Percentiles rank a stretch among this genome's conserved stretches.
phyloP scores from a whole-genome alignment of 2,888 invertebrate genomes.

The Polia nebulosa region DNA sequence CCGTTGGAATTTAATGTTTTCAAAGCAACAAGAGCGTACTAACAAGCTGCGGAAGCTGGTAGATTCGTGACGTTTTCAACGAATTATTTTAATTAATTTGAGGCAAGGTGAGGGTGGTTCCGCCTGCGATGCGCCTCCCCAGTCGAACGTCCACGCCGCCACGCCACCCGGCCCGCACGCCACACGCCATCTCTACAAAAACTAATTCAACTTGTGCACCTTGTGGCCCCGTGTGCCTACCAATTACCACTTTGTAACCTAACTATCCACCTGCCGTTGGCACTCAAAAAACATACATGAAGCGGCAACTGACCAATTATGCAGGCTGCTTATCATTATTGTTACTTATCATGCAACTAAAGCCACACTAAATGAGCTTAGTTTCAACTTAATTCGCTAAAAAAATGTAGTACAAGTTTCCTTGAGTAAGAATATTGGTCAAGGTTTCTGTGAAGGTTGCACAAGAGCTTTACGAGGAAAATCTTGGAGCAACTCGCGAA shows the following conservation, averaged over 20 bases:
- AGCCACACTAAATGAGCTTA: slow-evolving; percentile 17
- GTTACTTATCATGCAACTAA: not conserved
- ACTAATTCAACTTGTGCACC: slow-evolving; percentile 72
- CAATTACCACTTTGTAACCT: slow-evolving; percentile 63
- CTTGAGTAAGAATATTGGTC: slow-evolving; percentile 16
- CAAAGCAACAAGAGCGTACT: slow-evolving; percentile 74
- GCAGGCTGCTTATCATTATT: not conserved
- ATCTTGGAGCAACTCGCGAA: slow-evolving; percentile 14
- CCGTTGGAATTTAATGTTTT: slow-evolving; percentile 72
- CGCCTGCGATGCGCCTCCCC: slow-evolving; percentile 57
- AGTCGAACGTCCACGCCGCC: slow-evolving; percentile 42
- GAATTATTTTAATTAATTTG: slow-evolving; percentile 81
- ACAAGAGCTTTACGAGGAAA: slow-evolving; percentile 31
- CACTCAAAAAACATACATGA: slow-evolving; percentile 25
- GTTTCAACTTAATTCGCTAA: slow-evolving; percentile 1
- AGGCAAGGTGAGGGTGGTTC: slow-evolving; percentile 68
- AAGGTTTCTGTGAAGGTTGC: slow-evolving; percentile 8
- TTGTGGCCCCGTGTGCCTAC: slow-evolving; percentile 59
- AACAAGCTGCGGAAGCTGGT: slow-evolving; percentile 73
- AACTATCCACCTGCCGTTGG: slow-evolving; percentile 18
- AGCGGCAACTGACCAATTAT: slow-evolving; percentile 2
- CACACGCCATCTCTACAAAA: slow-evolving; percentile 60
- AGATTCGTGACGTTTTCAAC: slow-evolving; percentile 76
- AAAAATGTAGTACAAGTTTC: not conserved
- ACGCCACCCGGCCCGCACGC: slow-evolving; percentile 29